phyloP scores from a whole-genome alignment of 2,888 invertebrate species.

The Diogma glabrata region DNA sequence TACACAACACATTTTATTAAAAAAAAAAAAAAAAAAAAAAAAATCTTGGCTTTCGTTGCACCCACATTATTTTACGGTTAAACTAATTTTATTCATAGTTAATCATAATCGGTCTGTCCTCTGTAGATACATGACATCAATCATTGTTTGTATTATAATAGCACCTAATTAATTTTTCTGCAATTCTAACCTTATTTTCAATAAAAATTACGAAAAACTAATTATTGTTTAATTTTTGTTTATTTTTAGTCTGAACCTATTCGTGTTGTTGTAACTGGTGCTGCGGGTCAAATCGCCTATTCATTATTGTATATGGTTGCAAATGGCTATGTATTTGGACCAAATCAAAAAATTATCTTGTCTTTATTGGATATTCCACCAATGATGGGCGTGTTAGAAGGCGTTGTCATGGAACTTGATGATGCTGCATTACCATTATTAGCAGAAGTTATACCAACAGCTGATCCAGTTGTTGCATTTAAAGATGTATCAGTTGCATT shows the following conservation, averaged over 20 bases:
- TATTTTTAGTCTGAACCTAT: slow-evolving; percentile 61
- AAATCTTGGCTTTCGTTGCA: too few species aligned
- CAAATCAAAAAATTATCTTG: slow-evolving; percentile 72
- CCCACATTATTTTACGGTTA: too few species aligned
- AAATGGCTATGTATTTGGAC: slow-evolving; percentile 91
- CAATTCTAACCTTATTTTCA: too few species aligned
- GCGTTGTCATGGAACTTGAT: slow-evolving; percentile 93
- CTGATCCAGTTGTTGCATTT: slow-evolving; percentile 84
- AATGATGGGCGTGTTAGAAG: slow-evolving; percentile 94
- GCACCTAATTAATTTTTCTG: too few species aligned
- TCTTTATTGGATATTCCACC: slow-evolving; percentile 90
- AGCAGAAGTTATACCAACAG: slow-evolving; percentile 72
- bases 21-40: too few species aligned
- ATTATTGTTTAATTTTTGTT: neutral
- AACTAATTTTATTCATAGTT: too few species aligned
- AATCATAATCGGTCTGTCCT: too few species aligned
- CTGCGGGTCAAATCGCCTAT: slow-evolving; percentile 98
- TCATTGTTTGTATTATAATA: too few species aligned
- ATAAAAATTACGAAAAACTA: too few species aligned
- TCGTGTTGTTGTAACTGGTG: slow-evolving; percentile 92
- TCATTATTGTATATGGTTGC: slow-evolving; percentile 89
- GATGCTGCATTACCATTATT: slow-evolving; percentile 92
- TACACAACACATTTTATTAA: too few species aligned
- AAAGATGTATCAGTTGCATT: slow-evolving; percentile 93
- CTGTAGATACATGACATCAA: too few species aligned